phyloP scores from a whole-genome alignment of 1,140 invertebrate species.

The Monochamus saltuarius region DNA sequence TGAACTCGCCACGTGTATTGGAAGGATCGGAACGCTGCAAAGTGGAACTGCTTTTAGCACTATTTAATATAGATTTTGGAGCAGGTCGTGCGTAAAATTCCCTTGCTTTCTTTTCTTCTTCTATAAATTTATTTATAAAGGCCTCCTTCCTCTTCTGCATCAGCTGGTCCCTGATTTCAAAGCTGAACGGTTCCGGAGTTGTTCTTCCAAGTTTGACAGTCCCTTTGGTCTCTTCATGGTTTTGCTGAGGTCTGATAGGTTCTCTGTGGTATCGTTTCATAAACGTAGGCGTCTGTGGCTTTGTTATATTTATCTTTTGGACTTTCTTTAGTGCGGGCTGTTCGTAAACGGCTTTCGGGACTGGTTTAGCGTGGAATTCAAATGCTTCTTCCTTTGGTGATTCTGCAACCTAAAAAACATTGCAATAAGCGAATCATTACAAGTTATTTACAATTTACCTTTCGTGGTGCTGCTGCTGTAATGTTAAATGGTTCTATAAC shows the following conservation, averaged over 20 bases:
- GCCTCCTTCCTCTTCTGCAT: slow-evolving; percentile 51
- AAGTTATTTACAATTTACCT: slow-evolving; percentile 16
- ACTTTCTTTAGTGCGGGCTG: slow-evolving; percentile 12
- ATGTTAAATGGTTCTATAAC: slow-evolving; percentile 44
- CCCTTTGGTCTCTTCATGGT: slow-evolving; percentile 11
- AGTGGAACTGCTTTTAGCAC: background rate
- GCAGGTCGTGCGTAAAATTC: slow-evolving; percentile 53
- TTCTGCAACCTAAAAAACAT: background rate
- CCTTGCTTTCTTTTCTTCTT: slow-evolving; percentile 50
- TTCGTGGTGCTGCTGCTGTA: slow-evolving; percentile 33
- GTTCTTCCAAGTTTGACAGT: slow-evolving; percentile 33
- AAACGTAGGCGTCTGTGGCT: slow-evolving; percentile 29
- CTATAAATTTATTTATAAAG: slow-evolving; percentile 54
- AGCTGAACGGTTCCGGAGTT: slow-evolving; percentile 55
- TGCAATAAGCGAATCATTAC: background rate
- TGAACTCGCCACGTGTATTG: background rate
- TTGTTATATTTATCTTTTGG: slow-evolving; percentile 24
- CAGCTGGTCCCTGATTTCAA: slow-evolving; percentile 55
- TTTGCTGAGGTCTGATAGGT: background rate
- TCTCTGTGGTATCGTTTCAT: slow-evolving; percentile 23
- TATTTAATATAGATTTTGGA: slow-evolving; percentile 40
- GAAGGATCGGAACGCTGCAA: background rate
- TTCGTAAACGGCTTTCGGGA: slow-evolving; percentile 32
- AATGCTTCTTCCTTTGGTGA: slow-evolving; percentile 20
- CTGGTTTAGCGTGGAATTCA: slow-evolving; percentile 40